These are phyloP conservation scores for Seriola rivoliana DNA, from an alignment of 2,113 vertebrate species.

Conservation along the genomic window DNA sequence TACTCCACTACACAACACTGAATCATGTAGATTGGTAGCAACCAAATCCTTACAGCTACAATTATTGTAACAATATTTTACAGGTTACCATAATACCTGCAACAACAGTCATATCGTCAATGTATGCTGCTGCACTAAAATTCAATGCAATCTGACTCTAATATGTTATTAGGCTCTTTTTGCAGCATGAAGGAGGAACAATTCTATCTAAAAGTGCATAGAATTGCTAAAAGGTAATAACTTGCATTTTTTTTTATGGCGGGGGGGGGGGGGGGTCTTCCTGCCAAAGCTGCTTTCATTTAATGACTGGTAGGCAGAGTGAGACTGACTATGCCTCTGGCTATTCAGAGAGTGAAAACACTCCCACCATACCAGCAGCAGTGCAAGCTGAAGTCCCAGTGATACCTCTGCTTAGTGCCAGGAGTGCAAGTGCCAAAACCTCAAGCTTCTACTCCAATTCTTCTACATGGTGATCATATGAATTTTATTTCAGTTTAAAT, in stretches of 20 bases:
- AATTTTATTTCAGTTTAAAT: constrained; percentile 22
- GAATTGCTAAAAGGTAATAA: constrained; percentile 49
- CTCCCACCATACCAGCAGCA: constrained; percentile 23
- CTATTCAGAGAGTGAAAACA: constrained; percentile 55
- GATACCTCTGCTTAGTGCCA: constrained; percentile 17
- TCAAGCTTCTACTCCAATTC: neutral
- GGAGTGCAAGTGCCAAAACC: constrained; percentile 1
- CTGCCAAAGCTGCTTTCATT: constrained; percentile 53
- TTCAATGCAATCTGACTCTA: neutral
- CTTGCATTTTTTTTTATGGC: constrained; percentile 41
- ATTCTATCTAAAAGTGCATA: neutral
- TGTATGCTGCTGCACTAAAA: neutral
- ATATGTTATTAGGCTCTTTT: neutral
- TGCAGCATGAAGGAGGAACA: neutral
- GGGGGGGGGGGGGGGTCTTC: constrained; percentile 16
- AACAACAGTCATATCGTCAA: neutral
- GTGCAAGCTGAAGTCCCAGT: constrained; percentile 31
- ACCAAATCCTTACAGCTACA: neutral
- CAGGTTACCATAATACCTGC: neutral
- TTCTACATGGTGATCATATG: neutral
- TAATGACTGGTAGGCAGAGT: constrained; percentile 53
- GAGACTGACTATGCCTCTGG: constrained; percentile 57
- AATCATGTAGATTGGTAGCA: neutral
- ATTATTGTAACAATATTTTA: neutral
- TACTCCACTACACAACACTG: neutral